A percentile compares a stretch with the other conserved stretches of the same genome.
phyloP scores from a whole-genome alignment of 2,888 invertebrate species.

The Metellina segmentata region DNA sequence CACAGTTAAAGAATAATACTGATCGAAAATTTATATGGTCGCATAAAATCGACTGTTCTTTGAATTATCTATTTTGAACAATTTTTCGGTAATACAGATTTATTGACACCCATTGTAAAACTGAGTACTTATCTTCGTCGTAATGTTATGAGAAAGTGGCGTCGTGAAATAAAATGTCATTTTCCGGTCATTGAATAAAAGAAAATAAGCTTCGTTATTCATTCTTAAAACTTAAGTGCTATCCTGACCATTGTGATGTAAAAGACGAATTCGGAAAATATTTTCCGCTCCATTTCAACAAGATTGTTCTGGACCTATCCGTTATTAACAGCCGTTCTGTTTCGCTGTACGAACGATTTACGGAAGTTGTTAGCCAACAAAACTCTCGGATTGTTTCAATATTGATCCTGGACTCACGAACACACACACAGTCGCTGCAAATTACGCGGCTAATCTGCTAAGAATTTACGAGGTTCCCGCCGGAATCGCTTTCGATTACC shows the following conservation, averaged over 20 bases:
- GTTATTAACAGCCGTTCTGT: constrained; percentile 44
- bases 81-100: not conserved
- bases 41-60: not conserved
- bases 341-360: constrained; percentile 3
- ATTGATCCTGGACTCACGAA: constrained; percentile 41
- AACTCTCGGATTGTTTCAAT: constrained; percentile 7
- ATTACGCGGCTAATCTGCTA: constrained; percentile 21
- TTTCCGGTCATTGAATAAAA: not conserved
- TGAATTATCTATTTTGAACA: not conserved
- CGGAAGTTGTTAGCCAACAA: constrained; percentile 31
- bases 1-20: too few species aligned
- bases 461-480: constrained; percentile 37
- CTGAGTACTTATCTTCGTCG: not conserved
- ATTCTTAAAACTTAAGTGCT: not conserved
- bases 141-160: not conserved
- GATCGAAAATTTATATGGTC: too few species aligned
- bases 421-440: not conserved
- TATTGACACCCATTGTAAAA: not conserved
- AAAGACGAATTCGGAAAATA: not conserved
- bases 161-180: not conserved
- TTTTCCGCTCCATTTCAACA: constrained; percentile 55
- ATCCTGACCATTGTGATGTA: not conserved
- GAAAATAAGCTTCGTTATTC: not conserved
- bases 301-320: constrained; percentile 31
- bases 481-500: not conserved